Evolutionary conservation across 2,113 vertebrate genomes (phyloP).

Genomic region (Chaetura pelagica): DNA sequence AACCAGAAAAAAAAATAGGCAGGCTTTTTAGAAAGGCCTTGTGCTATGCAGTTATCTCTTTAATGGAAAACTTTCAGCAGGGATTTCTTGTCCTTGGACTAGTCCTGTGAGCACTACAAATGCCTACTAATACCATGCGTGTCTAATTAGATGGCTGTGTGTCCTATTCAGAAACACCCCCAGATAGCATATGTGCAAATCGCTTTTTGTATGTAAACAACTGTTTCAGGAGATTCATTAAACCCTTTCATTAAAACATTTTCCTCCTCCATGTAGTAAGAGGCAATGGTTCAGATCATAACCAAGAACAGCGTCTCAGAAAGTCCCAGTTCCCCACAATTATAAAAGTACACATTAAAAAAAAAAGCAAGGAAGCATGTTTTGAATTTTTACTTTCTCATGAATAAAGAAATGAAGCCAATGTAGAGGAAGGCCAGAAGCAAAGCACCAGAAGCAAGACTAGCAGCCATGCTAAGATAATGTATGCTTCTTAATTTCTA

Average conservation of each 20-base stretch:
- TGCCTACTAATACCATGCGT: background rate
- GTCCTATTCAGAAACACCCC: constrained; percentile 14
- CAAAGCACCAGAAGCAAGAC: background rate
- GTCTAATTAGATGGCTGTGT: constrained; percentile 18
- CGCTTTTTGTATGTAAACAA: constrained; percentile 12
- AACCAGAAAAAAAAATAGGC: background rate
- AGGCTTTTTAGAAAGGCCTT: background rate
- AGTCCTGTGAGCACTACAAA: background rate
- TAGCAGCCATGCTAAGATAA: background rate
- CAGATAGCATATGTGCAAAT: background rate
- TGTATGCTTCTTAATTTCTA: background rate
- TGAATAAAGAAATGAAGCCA: background rate
- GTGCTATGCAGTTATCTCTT: constrained; percentile 44
- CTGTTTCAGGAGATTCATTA: constrained; percentile 10
- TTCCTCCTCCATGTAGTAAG: background rate
- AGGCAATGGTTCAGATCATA: background rate
- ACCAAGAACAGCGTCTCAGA: background rate
- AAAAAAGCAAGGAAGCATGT: background rate
- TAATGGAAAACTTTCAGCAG: constrained; percentile 56
- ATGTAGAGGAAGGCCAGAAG: background rate
- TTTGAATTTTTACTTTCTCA: background rate
- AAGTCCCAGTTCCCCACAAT: background rate
- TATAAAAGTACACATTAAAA: background rate
- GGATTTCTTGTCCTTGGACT: constrained; percentile 15
- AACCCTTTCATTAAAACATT: background rate